A percentile compares a stretch with the other conserved stretches of the same genome.
Conservation (phyloP, 2,113 vertebrate species). For the Cacatua alba region DNA sequence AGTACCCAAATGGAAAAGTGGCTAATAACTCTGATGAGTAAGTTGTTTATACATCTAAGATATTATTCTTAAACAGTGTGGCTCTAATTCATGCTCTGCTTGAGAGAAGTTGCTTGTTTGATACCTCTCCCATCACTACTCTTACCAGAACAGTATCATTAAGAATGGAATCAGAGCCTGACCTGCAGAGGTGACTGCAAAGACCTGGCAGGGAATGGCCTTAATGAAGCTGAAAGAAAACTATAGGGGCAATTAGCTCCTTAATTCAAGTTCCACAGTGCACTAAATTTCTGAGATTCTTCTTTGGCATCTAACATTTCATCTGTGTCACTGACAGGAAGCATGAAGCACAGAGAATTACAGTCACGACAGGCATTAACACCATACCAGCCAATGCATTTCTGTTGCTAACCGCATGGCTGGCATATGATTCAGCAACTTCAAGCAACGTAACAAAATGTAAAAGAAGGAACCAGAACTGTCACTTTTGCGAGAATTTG, state of each 20-base stretch:
- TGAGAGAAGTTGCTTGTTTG: background rate
- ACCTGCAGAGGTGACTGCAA: background rate
- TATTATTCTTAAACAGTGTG: background rate
- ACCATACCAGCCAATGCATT: accelerated
- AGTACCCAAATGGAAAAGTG: background rate
- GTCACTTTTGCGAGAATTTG: background rate
- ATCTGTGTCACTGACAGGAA: background rate
- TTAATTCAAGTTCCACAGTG: background rate
- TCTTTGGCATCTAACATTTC: background rate
- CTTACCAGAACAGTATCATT: background rate
- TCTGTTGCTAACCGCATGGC: background rate
- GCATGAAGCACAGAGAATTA: background rate
- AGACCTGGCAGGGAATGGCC: background rate
- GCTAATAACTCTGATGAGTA: background rate
- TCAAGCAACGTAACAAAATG: background rate
- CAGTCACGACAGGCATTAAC: background rate
- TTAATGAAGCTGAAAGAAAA: background rate
- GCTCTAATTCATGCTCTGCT: background rate
- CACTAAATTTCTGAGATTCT: background rate
- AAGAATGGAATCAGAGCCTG: background rate
- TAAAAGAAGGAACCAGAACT: background rate
- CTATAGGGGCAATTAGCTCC: background rate
- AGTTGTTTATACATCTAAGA: background rate
- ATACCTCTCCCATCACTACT: background rate
- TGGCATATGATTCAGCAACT: background rate